These are phyloP conservation scores for Chromoteleia sp. DNA, from an alignment of 2,888 invertebrate species.

Conservation along the genomic window DNA sequence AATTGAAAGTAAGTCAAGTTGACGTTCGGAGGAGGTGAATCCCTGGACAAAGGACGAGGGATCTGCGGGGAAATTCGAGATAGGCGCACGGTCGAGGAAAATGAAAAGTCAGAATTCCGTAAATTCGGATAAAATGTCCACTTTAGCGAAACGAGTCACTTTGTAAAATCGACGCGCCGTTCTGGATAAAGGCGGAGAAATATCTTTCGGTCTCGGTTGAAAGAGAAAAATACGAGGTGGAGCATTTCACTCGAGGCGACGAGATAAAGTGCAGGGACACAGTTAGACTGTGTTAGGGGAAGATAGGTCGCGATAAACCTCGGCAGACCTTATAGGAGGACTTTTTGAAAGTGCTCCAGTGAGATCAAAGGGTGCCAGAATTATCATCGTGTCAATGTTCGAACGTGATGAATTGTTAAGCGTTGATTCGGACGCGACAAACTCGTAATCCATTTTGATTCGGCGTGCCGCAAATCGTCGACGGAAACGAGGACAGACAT, in stretches of 20 bases:
- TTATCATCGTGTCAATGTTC: constrained; percentile 57
- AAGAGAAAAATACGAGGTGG: constrained; percentile 56
- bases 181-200: constrained; percentile 54
- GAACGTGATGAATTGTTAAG: constrained; percentile 50
- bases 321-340: constrained; percentile 50
- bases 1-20: constrained; percentile 10
- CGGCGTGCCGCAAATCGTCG: background rate
- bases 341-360: constrained; percentile 61
- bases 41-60: constrained; percentile 20
- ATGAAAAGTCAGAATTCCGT: constrained; percentile 25
- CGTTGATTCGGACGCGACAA: constrained; percentile 11
- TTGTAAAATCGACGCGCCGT: constrained; percentile 38
- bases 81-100: background rate
- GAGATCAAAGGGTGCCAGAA: constrained; percentile 60
- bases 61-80: background rate
- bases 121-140: constrained; percentile 50
- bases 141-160: constrained; percentile 56
- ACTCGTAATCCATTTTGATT: constrained; percentile 12
- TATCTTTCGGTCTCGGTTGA: constrained; percentile 50
- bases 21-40: background rate
- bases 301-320: constrained; percentile 63
- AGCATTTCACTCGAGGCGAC: constrained; percentile 66
- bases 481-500: constrained; percentile 7
- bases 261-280: constrained; percentile 67
- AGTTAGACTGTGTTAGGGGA: constrained; percentile 64